Evolutionary conservation across 35 echinoderm and acorn worm genomes (phyloP).

Genomic region (Heliocidaris erythrogramma): DNA sequence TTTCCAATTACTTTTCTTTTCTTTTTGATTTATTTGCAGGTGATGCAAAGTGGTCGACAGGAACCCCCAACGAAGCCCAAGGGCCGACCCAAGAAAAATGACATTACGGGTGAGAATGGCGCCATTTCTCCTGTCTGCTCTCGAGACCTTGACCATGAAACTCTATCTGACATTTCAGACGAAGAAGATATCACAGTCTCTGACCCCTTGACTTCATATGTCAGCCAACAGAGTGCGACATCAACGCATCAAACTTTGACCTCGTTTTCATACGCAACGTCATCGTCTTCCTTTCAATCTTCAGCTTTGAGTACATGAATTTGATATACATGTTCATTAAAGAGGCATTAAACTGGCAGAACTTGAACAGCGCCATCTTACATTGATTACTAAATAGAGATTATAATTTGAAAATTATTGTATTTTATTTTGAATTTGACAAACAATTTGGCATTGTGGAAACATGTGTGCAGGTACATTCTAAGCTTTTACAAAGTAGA

Average conservation of each 20-base stretch:
- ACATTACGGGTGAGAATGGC: constrained; percentile 46
- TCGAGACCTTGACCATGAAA: constrained; percentile 2
- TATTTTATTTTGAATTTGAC: too few relatives aligned
- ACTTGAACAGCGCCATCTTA: too few relatives aligned
- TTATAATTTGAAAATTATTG: too few relatives aligned
- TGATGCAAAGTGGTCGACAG: constrained; percentile 84
- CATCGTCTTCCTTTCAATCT: not conserved
- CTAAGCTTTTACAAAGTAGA: too few relatives aligned
- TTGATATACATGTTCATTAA: not conserved
- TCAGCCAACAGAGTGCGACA: not conserved
- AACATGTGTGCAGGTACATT: too few relatives aligned
- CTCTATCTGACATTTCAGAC: not conserved
- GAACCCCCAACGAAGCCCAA: constrained; percentile 97
- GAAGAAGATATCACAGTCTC: constrained; percentile 25
- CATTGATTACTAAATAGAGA: too few relatives aligned
- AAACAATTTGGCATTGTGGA: too few relatives aligned
- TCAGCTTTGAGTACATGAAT: not conserved
- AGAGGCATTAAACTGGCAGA: too few relatives aligned
- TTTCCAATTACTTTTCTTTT: not conserved
- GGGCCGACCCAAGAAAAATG: constrained; percentile 89
- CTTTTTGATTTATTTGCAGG: constrained; percentile 38
- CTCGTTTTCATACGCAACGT: not conserved
- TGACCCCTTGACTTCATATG: not conserved
- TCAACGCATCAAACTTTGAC: not conserved
- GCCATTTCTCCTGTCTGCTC: not conserved